Base-by-base conservation (phyloP, 2,888 invertebrate genomes). In the Amblyteles armatorius region DNA sequence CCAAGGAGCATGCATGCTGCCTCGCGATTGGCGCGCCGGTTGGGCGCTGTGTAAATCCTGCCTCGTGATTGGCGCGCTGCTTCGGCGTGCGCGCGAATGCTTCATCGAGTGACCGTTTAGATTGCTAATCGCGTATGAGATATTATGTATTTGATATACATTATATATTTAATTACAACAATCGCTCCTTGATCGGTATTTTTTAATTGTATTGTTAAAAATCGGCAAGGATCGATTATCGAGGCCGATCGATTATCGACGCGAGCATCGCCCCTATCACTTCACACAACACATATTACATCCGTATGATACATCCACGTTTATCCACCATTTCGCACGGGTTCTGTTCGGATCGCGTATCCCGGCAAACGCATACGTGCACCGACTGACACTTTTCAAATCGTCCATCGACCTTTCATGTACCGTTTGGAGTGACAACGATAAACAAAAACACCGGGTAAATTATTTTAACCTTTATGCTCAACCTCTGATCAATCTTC, bases 241-340 rank as follows among this genome's bases (percentile, higher is more conserved):
- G 60, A 63, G 16, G 1, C 60, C 13, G 0, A 13, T 16, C 22
- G 57, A 26, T 11, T 44, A 44, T 44, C 22, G 26, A 57, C 1
- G 60, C 16, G 29, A 29, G 6, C 52, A 19, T 52, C 52, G 19
- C 19, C 52, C 52, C 19, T 9, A 19, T 52, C 52, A 19, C 52
- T n/a, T 52, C 52, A 19, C 19, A 52, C 52, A 52, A 19, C 7
- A 40, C 40, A 40, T 19, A 19, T 19, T 19, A 52, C 52, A 52
- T 19, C 19, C 19, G 19, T 52, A 60, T 13, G 13, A 22, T 60
- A 22, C 29, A 63, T 63, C 71, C 71, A 72, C 79, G 63, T 69
- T 83, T 69, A 33, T 80, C 84, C 67, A 68, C 84, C 84, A 80
- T 84, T 84, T 72, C 83, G 77, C 68, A 81, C 16, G 52, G 52